phyloP scores from a whole-genome alignment of 2,113 vertebrate genomes.

The Pseudorasbora parva region DNA sequence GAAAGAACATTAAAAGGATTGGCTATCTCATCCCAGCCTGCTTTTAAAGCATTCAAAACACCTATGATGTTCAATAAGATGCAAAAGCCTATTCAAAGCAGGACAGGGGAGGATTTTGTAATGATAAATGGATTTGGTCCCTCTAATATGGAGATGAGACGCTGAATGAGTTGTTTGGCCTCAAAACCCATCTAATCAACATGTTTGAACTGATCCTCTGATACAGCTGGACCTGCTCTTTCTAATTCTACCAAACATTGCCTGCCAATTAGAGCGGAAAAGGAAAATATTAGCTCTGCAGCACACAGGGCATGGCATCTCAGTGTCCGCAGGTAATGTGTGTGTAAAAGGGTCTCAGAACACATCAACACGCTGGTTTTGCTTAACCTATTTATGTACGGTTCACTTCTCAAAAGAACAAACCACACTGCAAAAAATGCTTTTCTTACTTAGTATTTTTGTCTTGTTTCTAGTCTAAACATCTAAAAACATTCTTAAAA shows the following conservation, averaged over 20 bases:
- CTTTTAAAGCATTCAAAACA: constrained; percentile 30
- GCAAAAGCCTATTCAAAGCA: constrained; percentile 31
- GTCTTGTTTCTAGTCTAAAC: too few species aligned
- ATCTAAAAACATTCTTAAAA: too few species aligned
- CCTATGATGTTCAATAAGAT: constrained; percentile 37
- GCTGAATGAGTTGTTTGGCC: neutral
- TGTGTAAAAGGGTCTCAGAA: too few species aligned
- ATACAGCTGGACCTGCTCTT: neutral
- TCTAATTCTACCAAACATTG: neutral
- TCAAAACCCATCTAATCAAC: constrained; percentile 21
- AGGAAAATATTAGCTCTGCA: too few species aligned
- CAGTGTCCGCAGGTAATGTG: too few species aligned
- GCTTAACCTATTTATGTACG: too few species aligned
- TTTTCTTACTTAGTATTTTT: too few species aligned
- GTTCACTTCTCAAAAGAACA: too few species aligned
- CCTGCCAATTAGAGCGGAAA: neutral
- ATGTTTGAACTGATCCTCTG: constrained; percentile 34
- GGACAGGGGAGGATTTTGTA: neutral
- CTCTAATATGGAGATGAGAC: constrained; percentile 39
- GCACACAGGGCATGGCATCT: too few species aligned
- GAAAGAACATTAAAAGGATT: constrained; percentile 7
- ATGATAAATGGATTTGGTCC: constrained; percentile 24
- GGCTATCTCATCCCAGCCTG: neutral
- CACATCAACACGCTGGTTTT: too few species aligned
- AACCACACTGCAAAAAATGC: too few species aligned